Evolutionary conservation across 2,888 invertebrate genomes (phyloP).

Genomic region (Dicranocentrus wangi): DNA sequence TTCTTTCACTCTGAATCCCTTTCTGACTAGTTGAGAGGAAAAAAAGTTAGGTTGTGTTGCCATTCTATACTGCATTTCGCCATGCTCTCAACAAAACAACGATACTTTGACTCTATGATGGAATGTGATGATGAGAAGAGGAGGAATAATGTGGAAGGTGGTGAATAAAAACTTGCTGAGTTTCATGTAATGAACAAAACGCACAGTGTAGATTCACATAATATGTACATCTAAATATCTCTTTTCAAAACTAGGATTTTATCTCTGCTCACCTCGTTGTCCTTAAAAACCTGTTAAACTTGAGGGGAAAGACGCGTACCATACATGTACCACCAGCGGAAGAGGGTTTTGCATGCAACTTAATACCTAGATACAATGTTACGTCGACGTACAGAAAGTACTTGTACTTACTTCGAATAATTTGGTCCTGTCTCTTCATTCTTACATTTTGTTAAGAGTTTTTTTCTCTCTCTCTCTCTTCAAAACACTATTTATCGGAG

Average conservation of each 20-base stretch:
- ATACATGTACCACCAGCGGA: too few relatives aligned
- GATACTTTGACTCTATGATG: too few relatives aligned
- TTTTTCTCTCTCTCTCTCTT: background rate
- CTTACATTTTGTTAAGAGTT: background rate
- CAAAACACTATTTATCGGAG: background rate
- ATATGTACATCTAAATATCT: too few relatives aligned
- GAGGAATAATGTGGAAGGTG: background rate
- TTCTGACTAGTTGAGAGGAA: background rate
- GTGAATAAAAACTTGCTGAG: constrained; percentile 9
- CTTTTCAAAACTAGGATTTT: too few relatives aligned
- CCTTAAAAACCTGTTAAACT: background rate
- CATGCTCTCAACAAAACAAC: too few relatives aligned
- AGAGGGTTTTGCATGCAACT: too few relatives aligned
- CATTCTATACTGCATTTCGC: too few relatives aligned
- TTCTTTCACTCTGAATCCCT: constrained; percentile 9
- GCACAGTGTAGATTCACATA: too few relatives aligned
- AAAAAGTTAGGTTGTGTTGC: too few relatives aligned
- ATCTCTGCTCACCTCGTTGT: too few relatives aligned
- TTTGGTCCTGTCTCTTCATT: constrained; percentile 5
- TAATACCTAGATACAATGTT: too few relatives aligned
- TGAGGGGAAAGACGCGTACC: background rate
- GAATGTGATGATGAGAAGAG: background rate
- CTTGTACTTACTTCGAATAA: background rate
- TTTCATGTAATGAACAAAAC: constrained; percentile 3
- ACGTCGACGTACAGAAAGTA: too few relatives aligned